Evolutionary conservation across 2,113 vertebrate genomes (phyloP).

Genomic region (Dermatemys mawii): DNA sequence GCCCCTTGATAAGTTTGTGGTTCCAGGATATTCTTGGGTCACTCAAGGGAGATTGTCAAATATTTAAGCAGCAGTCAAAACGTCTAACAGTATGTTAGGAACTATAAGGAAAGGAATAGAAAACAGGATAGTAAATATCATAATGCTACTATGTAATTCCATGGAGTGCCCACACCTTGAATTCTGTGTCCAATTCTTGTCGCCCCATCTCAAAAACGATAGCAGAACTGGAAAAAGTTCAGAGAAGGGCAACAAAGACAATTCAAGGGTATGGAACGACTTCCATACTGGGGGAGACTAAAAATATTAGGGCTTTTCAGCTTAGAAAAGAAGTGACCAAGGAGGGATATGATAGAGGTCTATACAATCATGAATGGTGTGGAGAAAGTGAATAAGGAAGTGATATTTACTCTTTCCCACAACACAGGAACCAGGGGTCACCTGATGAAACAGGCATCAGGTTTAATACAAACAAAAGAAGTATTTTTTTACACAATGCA

Average conservation of each 20-base stretch:
- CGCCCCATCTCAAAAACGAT: neutral
- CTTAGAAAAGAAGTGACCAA: neutral
- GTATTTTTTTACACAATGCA: neutral
- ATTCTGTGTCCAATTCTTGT: neutral
- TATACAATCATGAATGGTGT: neutral
- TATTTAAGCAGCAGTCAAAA: neutral
- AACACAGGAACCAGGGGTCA: neutral
- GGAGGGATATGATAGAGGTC: neutral
- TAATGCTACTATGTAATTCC: neutral
- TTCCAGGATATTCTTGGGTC: neutral
- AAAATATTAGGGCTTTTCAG: neutral
- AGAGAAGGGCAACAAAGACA: neutral
- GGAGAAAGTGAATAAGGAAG: neutral
- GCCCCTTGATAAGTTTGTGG: rapidly evolving
- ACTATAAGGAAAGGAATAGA: neutral
- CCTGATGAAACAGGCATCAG: neutral
- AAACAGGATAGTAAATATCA: neutral
- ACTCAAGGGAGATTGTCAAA: neutral
- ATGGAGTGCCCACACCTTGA: neutral
- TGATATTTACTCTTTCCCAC: neutral
- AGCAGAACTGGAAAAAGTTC: neutral
- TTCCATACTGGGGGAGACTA: neutral
- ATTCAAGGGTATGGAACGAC: neutral
- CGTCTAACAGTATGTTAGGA: neutral
- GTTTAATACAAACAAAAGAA: neutral